Evolutionary conservation across 2,113 vertebrate species (phyloP).

Genomic region (Cichladusa arquata): DNA sequence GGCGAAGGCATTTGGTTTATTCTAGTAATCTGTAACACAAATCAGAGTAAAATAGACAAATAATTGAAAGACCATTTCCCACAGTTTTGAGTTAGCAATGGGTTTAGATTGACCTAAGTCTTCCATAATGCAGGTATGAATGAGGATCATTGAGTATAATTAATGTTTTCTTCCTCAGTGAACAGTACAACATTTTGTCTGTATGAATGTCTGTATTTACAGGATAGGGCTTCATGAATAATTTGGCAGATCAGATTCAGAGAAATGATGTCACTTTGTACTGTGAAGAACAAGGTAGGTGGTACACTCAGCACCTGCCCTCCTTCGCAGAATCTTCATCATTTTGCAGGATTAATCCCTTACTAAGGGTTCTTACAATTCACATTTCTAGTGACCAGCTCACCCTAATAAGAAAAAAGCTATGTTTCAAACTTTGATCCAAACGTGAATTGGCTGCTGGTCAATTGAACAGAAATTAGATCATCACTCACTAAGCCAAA

Average conservation of each 20-base stretch:
- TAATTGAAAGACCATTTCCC: not conserved
- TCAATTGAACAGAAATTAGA: slow-evolving; percentile 71
- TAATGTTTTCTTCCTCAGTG: not conserved
- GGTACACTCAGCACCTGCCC: not conserved
- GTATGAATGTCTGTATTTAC: not conserved
- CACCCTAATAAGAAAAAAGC: not conserved
- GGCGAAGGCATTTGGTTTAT: not conserved
- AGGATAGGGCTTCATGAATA: not conserved
- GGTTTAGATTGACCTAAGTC: not conserved
- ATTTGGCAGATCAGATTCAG: not conserved
- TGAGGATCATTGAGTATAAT: not conserved
- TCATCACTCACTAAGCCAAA: slow-evolving; percentile 57
- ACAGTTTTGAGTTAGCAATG: not conserved
- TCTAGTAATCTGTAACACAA: not conserved
- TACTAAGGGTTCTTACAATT: not conserved
- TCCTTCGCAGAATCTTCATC: not conserved
- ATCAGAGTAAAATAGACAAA: not conserved
- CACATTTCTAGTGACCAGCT: not conserved
- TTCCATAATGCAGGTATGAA: not conserved
- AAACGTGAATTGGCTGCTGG: slow-evolving; percentile 49
- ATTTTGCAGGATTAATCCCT: not conserved
- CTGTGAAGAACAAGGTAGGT: not conserved
- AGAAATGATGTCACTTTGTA: not conserved
- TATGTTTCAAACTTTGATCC: slow-evolving; percentile 9
- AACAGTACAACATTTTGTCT: not conserved